Percentiles rank a stretch among this genome's conserved stretches.
phyloP scores from a whole-genome alignment of 2,113 vertebrate species.

The Phoenicopterus ruber region DNA sequence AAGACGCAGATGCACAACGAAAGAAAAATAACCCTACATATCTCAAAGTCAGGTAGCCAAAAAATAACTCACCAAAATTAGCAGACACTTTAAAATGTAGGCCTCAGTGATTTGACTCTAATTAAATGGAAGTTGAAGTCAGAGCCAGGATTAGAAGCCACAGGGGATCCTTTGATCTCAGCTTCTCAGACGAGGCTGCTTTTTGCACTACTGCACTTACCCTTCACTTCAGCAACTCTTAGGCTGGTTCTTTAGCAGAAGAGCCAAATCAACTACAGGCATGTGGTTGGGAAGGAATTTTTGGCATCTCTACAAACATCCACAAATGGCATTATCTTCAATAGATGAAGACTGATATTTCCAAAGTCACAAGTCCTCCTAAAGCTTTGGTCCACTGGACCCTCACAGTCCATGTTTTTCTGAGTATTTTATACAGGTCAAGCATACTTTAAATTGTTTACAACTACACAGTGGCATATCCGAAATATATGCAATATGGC shows the following conservation, averaged over 20 bases:
- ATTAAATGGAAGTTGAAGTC: constrained; percentile 24
- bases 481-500: background rate
- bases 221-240: constrained; percentile 7
- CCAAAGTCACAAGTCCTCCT: background rate
- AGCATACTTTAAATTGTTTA: background rate
- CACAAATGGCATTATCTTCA: constrained; percentile 11
- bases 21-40: background rate
- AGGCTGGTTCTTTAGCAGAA: background rate
- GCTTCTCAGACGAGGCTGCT: background rate
- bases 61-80: constrained; percentile 13
- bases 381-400: background rate
- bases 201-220: background rate
- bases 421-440: background rate
- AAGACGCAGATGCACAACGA: background rate
- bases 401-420: background rate
- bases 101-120: constrained; percentile 17
- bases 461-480: background rate
- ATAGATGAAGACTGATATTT: background rate
- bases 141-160: constrained; percentile 36
- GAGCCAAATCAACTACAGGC: background rate
- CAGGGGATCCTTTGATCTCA: constrained; percentile 51
- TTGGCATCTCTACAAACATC: constrained; percentile 20
- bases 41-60: background rate
- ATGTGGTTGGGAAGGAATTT: constrained; percentile 14
- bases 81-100: constrained; percentile 4